Base-by-base conservation (phyloP, 30 jellyfish, hydroid and myxozoan species). In the Clytia hemisphaerica region DNA sequence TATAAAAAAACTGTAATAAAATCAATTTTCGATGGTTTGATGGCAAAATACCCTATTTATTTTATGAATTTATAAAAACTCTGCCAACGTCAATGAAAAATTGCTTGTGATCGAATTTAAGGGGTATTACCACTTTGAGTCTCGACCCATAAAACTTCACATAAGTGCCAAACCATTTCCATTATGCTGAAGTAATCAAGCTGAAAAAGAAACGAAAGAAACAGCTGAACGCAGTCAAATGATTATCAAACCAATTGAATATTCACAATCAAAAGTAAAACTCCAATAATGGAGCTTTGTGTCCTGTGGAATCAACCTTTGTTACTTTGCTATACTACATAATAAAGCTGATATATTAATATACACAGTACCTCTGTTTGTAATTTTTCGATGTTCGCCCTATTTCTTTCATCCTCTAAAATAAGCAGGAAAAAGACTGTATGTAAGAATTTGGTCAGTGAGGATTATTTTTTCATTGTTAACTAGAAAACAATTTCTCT, bases 151-250 rank as follows among this genome's bases (percentile, higher is more conserved):
- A 86, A 72, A 0, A 78, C 68, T 67, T 86, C 96, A 73, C 92
- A 79, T 4, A 86, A 57, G 68, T 79, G 85, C 96, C 96, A 86
- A 67, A 86, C 47, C 94, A 86, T 72, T 48, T 86, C 96, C 47
- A 86, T 72, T 18, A 85, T 69, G 4, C 83, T 61, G 19, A 85
- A 51, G 21, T 77, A 77, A 70, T 68, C 80, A 40, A 85, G 37
- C 95, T 85, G 59, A 5, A 45, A 31, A 37, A 63, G 18, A 6
- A 22, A 42, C 37, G 22, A 30, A 22, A 4, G 19, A 27, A 12
- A 33, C 0, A 3, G 14, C 44, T 44, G 9, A n/a, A n/a, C n/a
- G n/a, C n/a, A n/a, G n/a, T n/a, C n/a, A n/a, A n/a, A n/a, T n/a
- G n/a, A n/a, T n/a, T n/a, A n/a, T n/a, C n/a, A n/a, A n/a, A n/a